Conservation (phyloP, 2,797 vertebrate species). For the Anolis apletophallus region DNA sequence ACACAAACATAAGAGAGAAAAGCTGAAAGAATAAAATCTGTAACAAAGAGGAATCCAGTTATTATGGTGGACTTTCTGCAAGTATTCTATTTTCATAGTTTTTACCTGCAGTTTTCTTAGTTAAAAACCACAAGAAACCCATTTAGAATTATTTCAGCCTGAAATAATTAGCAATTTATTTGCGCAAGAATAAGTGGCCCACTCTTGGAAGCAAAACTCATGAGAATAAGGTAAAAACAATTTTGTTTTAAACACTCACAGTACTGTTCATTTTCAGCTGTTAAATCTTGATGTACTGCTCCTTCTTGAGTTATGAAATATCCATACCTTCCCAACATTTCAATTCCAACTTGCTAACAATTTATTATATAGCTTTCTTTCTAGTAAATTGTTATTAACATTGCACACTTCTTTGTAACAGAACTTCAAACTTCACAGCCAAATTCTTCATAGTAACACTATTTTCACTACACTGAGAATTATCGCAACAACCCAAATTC, state of each 20-base stretch:
- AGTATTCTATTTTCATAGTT: neutral
- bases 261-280: neutral
- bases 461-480: neutral
- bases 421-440: neutral
- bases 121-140: neutral
- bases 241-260: neutral
- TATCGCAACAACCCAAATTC: neutral
- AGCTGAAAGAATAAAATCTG: neutral
- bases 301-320: neutral
- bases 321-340: neutral
- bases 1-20: neutral
- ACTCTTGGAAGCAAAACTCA: neutral
- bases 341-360: neutral
- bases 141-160: neutral
- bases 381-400: constrained; percentile 4
- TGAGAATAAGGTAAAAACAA: neutral
- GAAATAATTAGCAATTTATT: neutral
- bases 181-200: constrained; percentile 8
- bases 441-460: neutral
- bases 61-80: neutral
- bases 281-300: neutral
- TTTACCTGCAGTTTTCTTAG: neutral
- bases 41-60: neutral
- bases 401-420: neutral
- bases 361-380: neutral